These are phyloP conservation scores for Xanthorhoe designata DNA, from an alignment of 2,888 invertebrate genomes.

Conservation along the genomic window DNA sequence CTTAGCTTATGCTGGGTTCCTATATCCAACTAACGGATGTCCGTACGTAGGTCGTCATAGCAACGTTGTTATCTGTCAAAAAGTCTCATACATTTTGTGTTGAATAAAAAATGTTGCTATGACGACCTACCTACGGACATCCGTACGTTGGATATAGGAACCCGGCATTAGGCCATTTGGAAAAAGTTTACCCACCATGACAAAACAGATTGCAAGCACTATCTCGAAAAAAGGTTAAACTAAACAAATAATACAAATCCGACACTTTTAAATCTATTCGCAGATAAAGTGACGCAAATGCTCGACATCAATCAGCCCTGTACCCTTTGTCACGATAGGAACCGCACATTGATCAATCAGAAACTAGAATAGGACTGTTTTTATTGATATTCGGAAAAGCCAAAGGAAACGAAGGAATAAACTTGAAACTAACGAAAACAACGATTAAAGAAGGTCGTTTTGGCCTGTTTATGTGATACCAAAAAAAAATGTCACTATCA, in stretches of 20 bases:
- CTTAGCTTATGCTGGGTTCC: too few relatives aligned
- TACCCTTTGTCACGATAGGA: constrained; percentile 49
- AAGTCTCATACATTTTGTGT: too few relatives aligned
- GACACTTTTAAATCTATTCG: constrained; percentile 47
- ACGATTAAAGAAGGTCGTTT: too few relatives aligned
- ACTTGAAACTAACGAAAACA: too few relatives aligned
- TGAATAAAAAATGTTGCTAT: too few relatives aligned
- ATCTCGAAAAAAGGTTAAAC: constrained; percentile 18
- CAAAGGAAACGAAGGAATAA: not conserved
- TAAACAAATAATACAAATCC: constrained; percentile 38
- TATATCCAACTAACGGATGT: too few relatives aligned
- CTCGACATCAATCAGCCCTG: constrained; percentile 43
- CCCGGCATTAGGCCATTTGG: not conserved
- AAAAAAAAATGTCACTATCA: too few relatives aligned
- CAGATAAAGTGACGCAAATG: constrained; percentile 49
- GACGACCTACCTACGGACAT: too few relatives aligned
- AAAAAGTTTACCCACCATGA: not conserved
- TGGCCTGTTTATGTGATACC: too few relatives aligned
- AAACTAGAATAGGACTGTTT: constrained; percentile 33
- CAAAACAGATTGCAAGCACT: not conserved
- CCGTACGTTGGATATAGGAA: too few relatives aligned
- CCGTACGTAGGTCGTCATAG: too few relatives aligned
- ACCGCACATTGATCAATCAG: constrained; percentile 48
- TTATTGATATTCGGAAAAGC: constrained; percentile 17
- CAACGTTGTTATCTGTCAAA: too few relatives aligned